phyloP scores from a whole-genome alignment of 2,888 invertebrate species.

The Apamea epomidion region DNA sequence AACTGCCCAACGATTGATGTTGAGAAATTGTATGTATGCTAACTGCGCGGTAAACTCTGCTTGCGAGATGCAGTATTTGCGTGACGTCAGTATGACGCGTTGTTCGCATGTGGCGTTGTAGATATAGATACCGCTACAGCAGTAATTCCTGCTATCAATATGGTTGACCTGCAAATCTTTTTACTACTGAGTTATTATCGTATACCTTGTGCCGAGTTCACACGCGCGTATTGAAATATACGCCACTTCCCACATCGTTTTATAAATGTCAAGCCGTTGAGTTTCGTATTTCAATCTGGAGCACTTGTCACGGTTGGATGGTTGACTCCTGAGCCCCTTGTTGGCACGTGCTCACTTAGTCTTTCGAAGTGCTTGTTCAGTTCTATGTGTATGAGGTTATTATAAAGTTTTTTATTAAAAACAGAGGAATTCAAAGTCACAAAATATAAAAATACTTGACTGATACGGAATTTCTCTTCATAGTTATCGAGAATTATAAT shows the following conservation, averaged over 20 bases:
- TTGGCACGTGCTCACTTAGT: conserved; percentile 10
- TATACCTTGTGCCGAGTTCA: background rate
- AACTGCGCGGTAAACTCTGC: no score
- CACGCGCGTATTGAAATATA: conserved; percentile 36
- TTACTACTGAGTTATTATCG: background rate
- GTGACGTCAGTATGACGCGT: no score
- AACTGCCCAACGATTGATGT: no score
- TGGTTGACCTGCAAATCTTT: background rate
- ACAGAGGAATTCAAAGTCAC: background rate
- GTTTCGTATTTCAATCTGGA: conserved; percentile 51
- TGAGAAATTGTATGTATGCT: no score
- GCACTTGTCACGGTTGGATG: conserved; percentile 35
- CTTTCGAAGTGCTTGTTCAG: conserved; percentile 16
- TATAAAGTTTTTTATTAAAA: background rate
- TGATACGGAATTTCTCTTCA: background rate
- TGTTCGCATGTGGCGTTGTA: no score
- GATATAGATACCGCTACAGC: no score
- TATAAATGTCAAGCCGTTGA: conserved; percentile 44
- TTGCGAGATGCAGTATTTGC: no score
- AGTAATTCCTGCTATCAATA: background rate
- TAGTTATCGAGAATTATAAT: background rate
- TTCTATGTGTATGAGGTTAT: conserved; percentile 3
- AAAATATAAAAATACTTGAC: background rate
- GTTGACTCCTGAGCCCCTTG: conserved; percentile 18
- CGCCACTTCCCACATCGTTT: conserved; percentile 29